Conservation (phyloP, 2,888 invertebrate species). For the Lasioglossum villosulum region DNA sequence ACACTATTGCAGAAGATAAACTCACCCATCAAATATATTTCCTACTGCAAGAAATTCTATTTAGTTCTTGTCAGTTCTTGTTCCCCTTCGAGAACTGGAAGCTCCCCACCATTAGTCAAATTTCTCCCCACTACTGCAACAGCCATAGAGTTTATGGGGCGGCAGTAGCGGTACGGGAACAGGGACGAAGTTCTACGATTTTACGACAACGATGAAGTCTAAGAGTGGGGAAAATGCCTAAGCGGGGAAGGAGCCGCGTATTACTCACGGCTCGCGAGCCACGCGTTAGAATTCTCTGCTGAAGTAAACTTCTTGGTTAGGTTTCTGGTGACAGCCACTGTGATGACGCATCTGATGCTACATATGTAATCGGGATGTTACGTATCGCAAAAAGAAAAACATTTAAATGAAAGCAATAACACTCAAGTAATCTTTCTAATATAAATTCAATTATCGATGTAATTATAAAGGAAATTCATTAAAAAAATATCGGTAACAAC, state of each 20-base stretch:
- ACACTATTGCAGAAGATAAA: conserved; percentile 4
- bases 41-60: not conserved
- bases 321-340: conserved; percentile 46
- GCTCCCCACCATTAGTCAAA: no score
- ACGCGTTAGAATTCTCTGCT: no score
- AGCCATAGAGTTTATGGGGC: no score
- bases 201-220: not conserved
- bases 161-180: no score
- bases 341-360: conserved; percentile 30
- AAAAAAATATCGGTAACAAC: conserved; percentile 1
- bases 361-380: not conserved
- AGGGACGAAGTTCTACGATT: no score
- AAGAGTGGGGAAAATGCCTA: not conserved
- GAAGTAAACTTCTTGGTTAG: conserved; percentile 42
- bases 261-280: not conserved
- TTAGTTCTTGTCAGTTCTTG: no score
- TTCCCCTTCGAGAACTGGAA: no score
- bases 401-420: conserved; percentile 17
- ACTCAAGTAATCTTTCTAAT: not conserved
- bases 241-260: not conserved
- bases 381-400: not conserved
- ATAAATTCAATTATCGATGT: not conserved
- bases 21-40: conserved; percentile 38
- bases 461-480: not conserved
- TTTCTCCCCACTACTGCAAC: no score